A percentile compares a stretch with the other conserved stretches of the same genome.
These are phyloP conservation scores for Xiphorhynchus erythropygius DNA, from an alignment of 2,797 vertebrate genomes.

Conservation along the genomic window DNA sequence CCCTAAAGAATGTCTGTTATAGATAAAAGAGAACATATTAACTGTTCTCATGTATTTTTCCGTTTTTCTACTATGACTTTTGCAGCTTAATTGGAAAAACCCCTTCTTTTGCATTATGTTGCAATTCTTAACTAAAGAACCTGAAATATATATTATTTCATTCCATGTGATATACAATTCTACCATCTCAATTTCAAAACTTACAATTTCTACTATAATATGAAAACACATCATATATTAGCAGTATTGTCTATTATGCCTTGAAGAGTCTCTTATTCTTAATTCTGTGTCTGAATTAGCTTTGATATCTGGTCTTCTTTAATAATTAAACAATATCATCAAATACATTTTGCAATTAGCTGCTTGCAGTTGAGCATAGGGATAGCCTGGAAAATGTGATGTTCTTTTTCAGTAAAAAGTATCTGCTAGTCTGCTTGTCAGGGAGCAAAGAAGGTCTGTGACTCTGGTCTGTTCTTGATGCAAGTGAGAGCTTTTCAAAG, in stretches of 20 bases:
- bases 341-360: background rate
- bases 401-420: background rate
- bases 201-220: background rate
- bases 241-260: background rate
- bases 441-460: background rate
- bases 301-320: background rate
- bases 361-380: background rate
- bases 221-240: background rate
- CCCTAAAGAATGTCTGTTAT: background rate
- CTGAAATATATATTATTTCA: background rate
- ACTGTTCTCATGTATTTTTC: background rate
- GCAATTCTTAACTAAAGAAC: background rate
- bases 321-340: background rate
- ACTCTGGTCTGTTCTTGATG: background rate
- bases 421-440: background rate
- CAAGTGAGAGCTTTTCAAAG: background rate
- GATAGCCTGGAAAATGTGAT: background rate
- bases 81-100: background rate
- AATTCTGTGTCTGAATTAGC: background rate
- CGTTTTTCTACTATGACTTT: background rate
- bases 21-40: background rate
- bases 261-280: background rate
- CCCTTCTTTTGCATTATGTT: background rate
- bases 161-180: accelerated
- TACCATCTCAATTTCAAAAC: background rate